Percentiles rank a stretch among this genome's conserved stretches.
Conservation (phyloP, 2,797 vertebrate species). For the Neopelma chrysocephalum region DNA sequence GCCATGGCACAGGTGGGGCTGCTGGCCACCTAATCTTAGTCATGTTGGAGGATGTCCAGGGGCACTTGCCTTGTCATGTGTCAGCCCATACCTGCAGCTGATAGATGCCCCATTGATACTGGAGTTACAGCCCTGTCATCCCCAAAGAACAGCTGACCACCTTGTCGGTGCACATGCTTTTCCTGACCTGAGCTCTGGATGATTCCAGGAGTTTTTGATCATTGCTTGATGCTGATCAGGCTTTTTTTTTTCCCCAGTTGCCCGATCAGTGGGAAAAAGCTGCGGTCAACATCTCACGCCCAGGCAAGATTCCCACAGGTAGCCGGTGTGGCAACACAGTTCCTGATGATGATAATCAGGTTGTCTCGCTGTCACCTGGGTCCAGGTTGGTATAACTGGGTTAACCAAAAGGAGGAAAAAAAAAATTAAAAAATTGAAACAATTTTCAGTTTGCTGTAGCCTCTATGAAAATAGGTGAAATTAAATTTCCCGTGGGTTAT, state of each 20-base stretch:
- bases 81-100: neutral
- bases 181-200: neutral
- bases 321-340: slow-evolving; percentile 93
- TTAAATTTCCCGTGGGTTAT: neutral
- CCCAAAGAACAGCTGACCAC: neutral
- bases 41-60: neutral
- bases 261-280: slow-evolving; percentile 97
- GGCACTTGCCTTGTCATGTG: neutral
- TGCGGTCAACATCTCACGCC: slow-evolving; percentile 85
- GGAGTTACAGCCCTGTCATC: neutral
- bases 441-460: neutral
- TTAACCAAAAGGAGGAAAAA: neutral
- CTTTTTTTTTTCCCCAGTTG: slow-evolving; percentile 73
- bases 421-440: neutral
- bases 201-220: neutral
- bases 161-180: fast-evolving
- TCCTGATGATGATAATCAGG: slow-evolving; percentile 93
- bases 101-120: neutral
- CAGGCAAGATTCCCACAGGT: slow-evolving; percentile 84
- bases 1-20: fast-evolving
- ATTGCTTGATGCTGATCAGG: neutral
- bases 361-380: slow-evolving; percentile 88
- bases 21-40: neutral
- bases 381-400: slow-evolving; percentile 82
- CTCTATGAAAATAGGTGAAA: neutral